Conservation (phyloP, 2,797 vertebrate species). For the Myripristis murdjan region DNA sequence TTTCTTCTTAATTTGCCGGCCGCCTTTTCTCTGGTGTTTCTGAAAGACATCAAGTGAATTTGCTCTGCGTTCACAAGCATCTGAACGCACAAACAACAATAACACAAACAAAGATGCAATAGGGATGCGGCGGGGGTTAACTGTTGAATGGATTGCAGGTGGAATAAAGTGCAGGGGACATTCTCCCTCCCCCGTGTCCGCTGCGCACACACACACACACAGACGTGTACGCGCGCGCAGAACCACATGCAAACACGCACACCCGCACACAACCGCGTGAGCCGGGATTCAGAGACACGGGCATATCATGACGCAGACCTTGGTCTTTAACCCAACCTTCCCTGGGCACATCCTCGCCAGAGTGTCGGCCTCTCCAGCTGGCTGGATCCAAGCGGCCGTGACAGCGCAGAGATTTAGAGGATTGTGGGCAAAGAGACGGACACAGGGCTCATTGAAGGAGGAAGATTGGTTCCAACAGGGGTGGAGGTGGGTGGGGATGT, state of each 20-base stretch:
- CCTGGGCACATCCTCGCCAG: constrained; percentile 31
- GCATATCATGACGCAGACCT: constrained; percentile 15
- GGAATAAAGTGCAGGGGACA: no score
- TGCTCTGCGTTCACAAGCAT: no score
- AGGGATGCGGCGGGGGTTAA: no score
- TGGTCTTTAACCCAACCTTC: constrained; percentile 48
- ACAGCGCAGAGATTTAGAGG: constrained; percentile 73
- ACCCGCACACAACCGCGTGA: constrained; percentile 6
- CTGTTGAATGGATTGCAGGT: no score
- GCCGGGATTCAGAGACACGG: background rate
- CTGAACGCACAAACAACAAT: no score
- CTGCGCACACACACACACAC: constrained; percentile 1
- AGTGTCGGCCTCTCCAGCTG: constrained; percentile 49
- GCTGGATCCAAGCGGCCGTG: constrained; percentile 62
- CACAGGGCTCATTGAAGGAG: constrained; percentile 72
- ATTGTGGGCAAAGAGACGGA: constrained; percentile 69
- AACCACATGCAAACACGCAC: constrained; percentile 1
- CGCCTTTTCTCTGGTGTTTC: no score
- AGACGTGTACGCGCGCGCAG: constrained; percentile 1
- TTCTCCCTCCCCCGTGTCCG: no score
- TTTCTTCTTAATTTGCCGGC: no score
- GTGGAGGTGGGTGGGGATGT: constrained; percentile 47
- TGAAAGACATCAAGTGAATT: no score
- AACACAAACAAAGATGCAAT: no score
- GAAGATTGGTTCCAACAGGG: constrained; percentile 58